Conservation (phyloP, 2,113 vertebrate species). For the Bubalus kerabau region DNA sequence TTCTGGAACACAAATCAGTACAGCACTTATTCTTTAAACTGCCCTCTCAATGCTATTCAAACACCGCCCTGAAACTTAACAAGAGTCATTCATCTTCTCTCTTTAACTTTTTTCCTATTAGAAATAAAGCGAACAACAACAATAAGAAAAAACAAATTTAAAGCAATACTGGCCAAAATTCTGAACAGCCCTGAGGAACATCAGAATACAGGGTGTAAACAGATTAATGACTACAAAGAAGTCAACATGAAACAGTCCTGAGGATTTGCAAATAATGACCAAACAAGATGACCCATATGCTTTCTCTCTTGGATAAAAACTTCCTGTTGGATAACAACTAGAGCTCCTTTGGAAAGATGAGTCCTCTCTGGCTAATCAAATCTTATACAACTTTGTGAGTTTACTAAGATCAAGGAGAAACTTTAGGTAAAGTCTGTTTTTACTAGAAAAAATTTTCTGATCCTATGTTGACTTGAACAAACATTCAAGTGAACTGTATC, state of each 20-base stretch:
- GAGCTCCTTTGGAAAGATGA: background rate
- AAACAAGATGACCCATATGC: background rate
- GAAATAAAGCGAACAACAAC: background rate
- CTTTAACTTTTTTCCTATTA: background rate
- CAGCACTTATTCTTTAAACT: background rate
- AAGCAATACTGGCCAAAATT: background rate
- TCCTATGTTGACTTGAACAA: background rate
- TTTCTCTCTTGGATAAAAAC: background rate
- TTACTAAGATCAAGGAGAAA: background rate
- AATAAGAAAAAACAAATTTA: background rate
- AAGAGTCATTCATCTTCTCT: background rate
- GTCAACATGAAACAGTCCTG: background rate
- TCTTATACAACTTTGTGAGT: background rate
- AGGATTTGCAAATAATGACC: background rate
- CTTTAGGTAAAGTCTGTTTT: background rate
- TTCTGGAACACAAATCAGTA: background rate
- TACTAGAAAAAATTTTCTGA: conserved; percentile 7
- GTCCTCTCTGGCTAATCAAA: background rate
- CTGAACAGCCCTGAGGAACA: background rate
- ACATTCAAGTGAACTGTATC: background rate
- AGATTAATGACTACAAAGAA: background rate
- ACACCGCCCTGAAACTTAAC: background rate
- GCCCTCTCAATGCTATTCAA: background rate
- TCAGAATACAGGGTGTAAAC: background rate
- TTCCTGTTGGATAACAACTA: background rate